Percentiles rank a stretch among this genome's conserved stretches.
phyloP scores from a whole-genome alignment of 2,113 vertebrate genomes.

The Lophochroa leadbeateri region DNA sequence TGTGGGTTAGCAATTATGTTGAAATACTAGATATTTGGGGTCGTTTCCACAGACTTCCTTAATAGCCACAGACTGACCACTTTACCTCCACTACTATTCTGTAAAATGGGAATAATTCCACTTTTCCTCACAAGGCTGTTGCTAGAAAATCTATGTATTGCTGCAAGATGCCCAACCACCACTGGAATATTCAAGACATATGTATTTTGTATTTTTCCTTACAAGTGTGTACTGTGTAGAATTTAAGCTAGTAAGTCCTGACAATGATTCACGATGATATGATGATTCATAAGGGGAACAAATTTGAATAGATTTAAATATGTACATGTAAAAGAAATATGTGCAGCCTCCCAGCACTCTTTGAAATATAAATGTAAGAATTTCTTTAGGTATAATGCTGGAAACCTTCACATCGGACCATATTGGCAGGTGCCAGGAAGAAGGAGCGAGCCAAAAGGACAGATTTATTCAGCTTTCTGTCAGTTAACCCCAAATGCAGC shows the following conservation, averaged over 20 bases:
- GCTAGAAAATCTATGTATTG: background rate
- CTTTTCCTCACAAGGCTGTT: background rate
- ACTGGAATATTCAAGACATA: background rate
- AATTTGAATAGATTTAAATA: slow-evolving; percentile 57
- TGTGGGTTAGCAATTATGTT: background rate
- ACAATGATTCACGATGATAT: background rate
- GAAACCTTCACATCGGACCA: background rate
- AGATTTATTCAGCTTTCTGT: background rate
- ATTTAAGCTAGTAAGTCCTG: background rate
- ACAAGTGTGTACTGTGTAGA: background rate
- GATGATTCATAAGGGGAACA: slow-evolving; percentile 22
- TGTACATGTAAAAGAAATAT: background rate
- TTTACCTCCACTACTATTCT: background rate
- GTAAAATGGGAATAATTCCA: background rate
- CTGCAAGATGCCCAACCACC: background rate
- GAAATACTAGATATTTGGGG: background rate
- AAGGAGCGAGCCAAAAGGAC: background rate
- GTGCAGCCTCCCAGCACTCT: background rate
- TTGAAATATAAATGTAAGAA: slow-evolving; percentile 48
- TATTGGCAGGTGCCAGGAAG: slow-evolving; percentile 5
- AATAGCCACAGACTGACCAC: background rate
- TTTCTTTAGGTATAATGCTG: slow-evolving; percentile 17
- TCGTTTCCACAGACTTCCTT: background rate
- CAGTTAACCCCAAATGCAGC: background rate
- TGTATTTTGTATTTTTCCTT: background rate